A percentile compares a stretch with the other conserved stretches of the same genome.
phyloP scores from a whole-genome alignment of 2,797 vertebrate species.

The Miichthys miiuy region DNA sequence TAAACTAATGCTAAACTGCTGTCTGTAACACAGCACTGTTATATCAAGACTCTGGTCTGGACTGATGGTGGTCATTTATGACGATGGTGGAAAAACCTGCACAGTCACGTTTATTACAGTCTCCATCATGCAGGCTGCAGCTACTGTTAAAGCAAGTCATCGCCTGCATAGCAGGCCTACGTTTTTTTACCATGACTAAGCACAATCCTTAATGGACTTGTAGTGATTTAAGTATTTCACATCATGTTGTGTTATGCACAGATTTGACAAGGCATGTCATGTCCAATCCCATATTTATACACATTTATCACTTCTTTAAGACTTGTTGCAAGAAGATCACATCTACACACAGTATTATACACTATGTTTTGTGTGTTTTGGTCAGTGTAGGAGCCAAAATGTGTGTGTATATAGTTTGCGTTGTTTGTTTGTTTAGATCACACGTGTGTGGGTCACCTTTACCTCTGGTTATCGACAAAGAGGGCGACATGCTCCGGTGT shows the following conservation, averaged over 20 bases:
- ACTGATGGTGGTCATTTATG: not conserved
- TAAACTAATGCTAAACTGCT: not conserved
- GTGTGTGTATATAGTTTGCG: too few relatives aligned
- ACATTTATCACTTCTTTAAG: not conserved
- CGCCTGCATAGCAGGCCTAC: not conserved
- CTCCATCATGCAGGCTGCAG: not conserved
- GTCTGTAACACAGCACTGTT: not conserved
- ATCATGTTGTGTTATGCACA: not conserved
- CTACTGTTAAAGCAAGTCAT: not conserved
- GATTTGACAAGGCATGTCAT: not conserved
- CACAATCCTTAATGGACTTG: not conserved
- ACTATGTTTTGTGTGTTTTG: too few relatives aligned
- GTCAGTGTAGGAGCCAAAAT: too few relatives aligned
- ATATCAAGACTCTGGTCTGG: not conserved
- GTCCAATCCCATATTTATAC: not conserved
- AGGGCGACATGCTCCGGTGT: too few relatives aligned
- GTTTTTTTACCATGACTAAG: not conserved
- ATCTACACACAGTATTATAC: not conserved
- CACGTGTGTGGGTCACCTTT: too few relatives aligned
- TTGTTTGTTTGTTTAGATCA: too few relatives aligned
- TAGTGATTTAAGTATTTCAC: not conserved
- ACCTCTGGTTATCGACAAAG: too few relatives aligned
- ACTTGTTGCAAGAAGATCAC: not conserved
- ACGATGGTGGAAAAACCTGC: not conserved
- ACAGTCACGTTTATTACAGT: slow-evolving; percentile 5